These are phyloP conservation scores for Antennarius maculatus DNA, from an alignment of 2,797 vertebrate species.

Conservation along the genomic window DNA sequence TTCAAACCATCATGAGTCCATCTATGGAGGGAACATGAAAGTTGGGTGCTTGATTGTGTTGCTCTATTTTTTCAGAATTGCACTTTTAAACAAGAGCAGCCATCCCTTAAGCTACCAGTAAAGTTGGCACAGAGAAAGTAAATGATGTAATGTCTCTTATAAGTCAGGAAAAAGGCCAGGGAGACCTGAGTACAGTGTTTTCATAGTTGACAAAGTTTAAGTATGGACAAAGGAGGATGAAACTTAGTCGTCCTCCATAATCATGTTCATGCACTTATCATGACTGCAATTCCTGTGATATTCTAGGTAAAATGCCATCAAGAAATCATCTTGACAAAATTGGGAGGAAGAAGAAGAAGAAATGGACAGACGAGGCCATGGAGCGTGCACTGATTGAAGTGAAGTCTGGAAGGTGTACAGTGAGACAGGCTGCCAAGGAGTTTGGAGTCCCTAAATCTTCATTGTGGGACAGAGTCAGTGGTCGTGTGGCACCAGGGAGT, in stretches of 20 bases:
- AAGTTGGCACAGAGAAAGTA: neutral
- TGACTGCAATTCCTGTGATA: constrained; percentile 16
- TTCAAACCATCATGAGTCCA: neutral
- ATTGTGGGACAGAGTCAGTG: constrained; percentile 75
- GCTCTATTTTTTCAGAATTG: neutral
- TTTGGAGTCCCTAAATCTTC: constrained; percentile 77
- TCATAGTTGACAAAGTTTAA: neutral
- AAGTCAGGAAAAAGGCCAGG: neutral
- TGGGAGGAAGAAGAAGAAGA: constrained; percentile 74
- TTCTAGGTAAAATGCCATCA: constrained; percentile 66
- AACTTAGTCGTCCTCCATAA: neutral
- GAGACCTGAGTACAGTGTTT: neutral
- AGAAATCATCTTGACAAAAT: constrained; percentile 77
- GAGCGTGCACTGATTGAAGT: constrained; percentile 69
- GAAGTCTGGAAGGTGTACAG: constrained; percentile 70
- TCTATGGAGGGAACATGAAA: neutral
- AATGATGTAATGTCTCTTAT: neutral
- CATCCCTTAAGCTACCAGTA: neutral
- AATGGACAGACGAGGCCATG: constrained; percentile 77
- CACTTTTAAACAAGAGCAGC: constrained; percentile 1
- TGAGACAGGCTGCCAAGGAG: constrained; percentile 75
- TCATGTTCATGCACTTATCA: neutral
- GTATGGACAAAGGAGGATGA: neutral
- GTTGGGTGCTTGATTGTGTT: neutral
- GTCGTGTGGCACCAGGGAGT: constrained; percentile 72